These are phyloP conservation scores for Pristionchus arcanus DNA, from an alignment of 2,888 invertebrate species.

Conservation along the genomic window DNA sequence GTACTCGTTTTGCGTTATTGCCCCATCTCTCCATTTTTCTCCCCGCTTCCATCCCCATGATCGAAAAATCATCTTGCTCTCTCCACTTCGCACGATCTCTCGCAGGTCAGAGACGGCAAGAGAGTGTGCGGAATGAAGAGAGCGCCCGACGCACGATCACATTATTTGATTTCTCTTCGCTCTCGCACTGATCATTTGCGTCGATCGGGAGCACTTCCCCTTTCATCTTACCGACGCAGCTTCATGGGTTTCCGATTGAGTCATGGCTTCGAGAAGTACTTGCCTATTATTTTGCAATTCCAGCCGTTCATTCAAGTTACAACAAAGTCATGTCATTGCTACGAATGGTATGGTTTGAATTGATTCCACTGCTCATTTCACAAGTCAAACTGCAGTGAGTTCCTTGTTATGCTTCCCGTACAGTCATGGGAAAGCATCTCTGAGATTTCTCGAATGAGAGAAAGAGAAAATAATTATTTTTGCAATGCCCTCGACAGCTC, in stretches of 20 bases:
- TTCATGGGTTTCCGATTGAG: not conserved
- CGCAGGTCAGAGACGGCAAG: not conserved
- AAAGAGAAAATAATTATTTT: not conserved
- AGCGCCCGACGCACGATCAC: constrained; percentile 5
- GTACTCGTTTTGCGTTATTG: not conserved
- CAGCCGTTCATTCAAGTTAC: no score
- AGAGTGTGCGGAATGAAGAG: not conserved
- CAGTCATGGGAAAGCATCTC: not conserved
- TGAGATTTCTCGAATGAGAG: not conserved
- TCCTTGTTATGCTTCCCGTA: not conserved
- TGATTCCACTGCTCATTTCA: not conserved
- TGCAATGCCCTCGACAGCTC: not conserved
- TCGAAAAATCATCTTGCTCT: not conserved
- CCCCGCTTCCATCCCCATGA: not conserved
- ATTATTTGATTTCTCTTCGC: constrained; percentile 34
- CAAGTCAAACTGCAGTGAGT: not conserved
- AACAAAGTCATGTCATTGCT: no score
- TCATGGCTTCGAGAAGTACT: not conserved
- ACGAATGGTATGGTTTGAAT: no score
- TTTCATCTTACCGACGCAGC: not conserved
- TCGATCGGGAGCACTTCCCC: not conserved
- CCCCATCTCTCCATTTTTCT: not conserved
- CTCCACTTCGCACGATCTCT: not conserved
- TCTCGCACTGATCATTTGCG: not conserved
- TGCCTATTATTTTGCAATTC: no score